Evolutionary conservation across 2,888 invertebrate species (phyloP).

Genomic region (Ecdyonurus torrentis): DNA sequence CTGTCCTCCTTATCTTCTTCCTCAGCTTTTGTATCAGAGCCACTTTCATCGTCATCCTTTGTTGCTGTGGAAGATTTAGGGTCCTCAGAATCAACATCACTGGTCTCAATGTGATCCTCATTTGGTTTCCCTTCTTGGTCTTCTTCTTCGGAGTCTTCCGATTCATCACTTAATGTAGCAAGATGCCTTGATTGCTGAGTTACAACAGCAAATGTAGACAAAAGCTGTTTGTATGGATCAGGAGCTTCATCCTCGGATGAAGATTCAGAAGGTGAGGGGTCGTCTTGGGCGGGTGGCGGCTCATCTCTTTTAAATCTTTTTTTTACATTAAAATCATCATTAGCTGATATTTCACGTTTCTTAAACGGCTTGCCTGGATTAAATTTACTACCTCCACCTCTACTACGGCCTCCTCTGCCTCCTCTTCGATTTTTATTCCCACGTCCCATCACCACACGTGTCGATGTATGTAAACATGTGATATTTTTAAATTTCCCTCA

Average conservation of each 20-base stretch:
- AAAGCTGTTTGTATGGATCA: slow-evolving; percentile 32
- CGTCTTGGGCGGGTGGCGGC: neutral
- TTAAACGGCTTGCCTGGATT: neutral
- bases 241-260: slow-evolving; percentile 32
- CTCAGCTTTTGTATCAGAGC: slow-evolving; percentile 23
- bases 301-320: slow-evolving; percentile 22
- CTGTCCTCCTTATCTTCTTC: slow-evolving; percentile 8
- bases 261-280: neutral
- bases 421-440: neutral
- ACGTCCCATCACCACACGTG: no score
- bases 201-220: slow-evolving; percentile 31
- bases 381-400: neutral
- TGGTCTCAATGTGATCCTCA: slow-evolving; percentile 14
- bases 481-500: neutral
- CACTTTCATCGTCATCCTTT: slow-evolving; percentile 14
- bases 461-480: neutral
- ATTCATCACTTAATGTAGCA: slow-evolving; percentile 12
- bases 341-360: neutral
- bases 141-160: slow-evolving; percentile 14
- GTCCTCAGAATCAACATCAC: slow-evolving; percentile 20
- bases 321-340: slow-evolving; percentile 9
- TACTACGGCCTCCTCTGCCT: neutral
- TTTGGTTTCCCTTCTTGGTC: slow-evolving; percentile 12
- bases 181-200: slow-evolving; percentile 9
- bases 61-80: slow-evolving; percentile 20